Conservation (phyloP, 2,113 vertebrate species). For the Saccopteryx leptura region DNA sequence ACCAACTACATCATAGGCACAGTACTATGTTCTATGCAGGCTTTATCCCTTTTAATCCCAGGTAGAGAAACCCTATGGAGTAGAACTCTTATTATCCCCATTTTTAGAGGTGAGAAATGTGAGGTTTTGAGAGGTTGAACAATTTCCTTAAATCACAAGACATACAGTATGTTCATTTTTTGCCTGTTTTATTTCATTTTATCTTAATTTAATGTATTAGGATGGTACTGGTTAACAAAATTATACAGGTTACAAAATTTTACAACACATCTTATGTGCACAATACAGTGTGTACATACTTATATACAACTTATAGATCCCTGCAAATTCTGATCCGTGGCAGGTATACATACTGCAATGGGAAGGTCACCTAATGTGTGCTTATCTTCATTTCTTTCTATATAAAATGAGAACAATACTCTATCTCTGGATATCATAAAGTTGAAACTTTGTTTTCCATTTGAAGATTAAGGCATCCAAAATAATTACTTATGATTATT, state of each 20-base stretch:
- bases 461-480: conserved; percentile 3
- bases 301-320: not conserved
- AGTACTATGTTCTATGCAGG: not conserved
- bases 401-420: not conserved
- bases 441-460: not conserved
- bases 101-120: not conserved
- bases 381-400: not conserved
- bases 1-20: not conserved
- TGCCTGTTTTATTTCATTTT: not conserved
- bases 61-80: not conserved
- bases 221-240: too few relatives aligned
- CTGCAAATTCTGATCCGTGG: not conserved
- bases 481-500: not conserved
- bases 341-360: not conserved
- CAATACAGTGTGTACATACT: too few relatives aligned
- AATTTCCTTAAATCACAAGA: not conserved
- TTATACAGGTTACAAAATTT: too few relatives aligned
- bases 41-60: not conserved
- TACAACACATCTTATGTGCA: too few relatives aligned
- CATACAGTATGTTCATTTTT: not conserved
- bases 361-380: not conserved
- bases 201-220: too few relatives aligned
- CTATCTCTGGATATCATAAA: not conserved
- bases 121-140: not conserved
- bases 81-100: not conserved